Evolutionary conservation across 2,797 vertebrate species (phyloP), one percentile per base, ranked within the genome.

Genomic region (Takifugu ocellatus): DNA sequence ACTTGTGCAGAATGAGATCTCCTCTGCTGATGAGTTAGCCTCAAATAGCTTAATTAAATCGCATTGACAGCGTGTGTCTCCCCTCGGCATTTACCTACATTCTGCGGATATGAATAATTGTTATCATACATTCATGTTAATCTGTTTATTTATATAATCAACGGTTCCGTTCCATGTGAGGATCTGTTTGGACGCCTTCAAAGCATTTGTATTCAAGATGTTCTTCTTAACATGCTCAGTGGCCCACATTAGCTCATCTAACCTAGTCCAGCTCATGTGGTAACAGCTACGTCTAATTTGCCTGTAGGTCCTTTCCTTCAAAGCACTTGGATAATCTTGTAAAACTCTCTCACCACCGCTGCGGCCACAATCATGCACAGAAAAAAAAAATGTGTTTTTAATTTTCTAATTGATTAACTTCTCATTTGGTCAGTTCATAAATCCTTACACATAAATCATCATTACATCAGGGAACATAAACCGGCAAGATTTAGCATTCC

Each of bases 41-140:
- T 82, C 78, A 87, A 84, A 85, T 73, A 66, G 64, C 81, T 89
- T 77, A 87, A 89, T 87, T 90, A 87, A 81, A 82, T 82, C 68
- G 58, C 63, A 82, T 56, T 21, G 64, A 75, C 66, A 44, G 78
- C 25, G 66, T 66, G 51, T 54, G 54, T 59, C 70, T 81, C 64
- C 58, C 62, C 55, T 72, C 73, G 79, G 70, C 70, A 63, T 78
- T 75, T 81, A 83, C 76, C 81, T 81, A n/a, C 8, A n/a, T 60
- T 53, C 27, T 76, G 49, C 51, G 15, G 56, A 68, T 62, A 31
- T 50, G 61, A 61, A 57, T 44, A 57, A 36, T 62, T 65, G 51
- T 26, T 46, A 50, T 16, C 45, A 36, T 54, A 72, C 53, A 64
- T 60, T 63, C 54, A 65, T 65, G 60, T 55, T 57, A 56, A 71